Evolutionary conservation across 2,888 invertebrate species (phyloP), one percentile per base, ranked within the genome.

Genomic region (Drosophila picticornis): DNA sequence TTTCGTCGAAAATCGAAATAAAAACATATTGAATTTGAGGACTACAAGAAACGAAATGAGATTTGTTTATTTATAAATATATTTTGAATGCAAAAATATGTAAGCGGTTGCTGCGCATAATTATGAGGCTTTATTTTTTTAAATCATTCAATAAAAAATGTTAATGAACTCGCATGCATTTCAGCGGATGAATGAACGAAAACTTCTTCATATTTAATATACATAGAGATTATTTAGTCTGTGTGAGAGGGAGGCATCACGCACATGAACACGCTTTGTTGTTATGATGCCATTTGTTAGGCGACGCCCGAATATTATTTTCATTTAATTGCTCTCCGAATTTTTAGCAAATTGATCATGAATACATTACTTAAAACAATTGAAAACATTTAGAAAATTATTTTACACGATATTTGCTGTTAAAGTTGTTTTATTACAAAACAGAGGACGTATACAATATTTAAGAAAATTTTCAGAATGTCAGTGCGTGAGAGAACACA

Each of bases 111-210:
- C 4, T 25, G 40, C 10, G 11, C 46, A 19, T 22, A 22, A 34
- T 55, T 27, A 25, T 10, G 36, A 55, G 25, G 10, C n/a, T 38
- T 48, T 66, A 48, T 25, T 48, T 48, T 48, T 48, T 16, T 25
- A 48, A 48, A 48, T 25, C 13, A 25, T 25, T 48, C 25, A 25
- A 48, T 63, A 60, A 40, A 68, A 77, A 64, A 70, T 68, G 62
- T 68, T 78, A 75, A 84, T 75, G 60, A 83, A 75, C 71, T 68
- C 69, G 38, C 52, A 68, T 67, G 46, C 51, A 65, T 63, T 29
- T 38, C 57, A 67, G 40, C 31, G 22, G 32, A 51, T 29, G n/a
- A 70, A 70, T 43, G 16, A 59, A 58, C 52, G 43, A 52, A 60
- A 32, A 38, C 50, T 46, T 71, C 46, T 70, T 56, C 22, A 67